Percentiles rank a stretch among this genome's conserved stretches.
Evolutionary conservation across 2,888 invertebrate genomes (phyloP).

Genomic region (Acheta domesticus): DNA sequence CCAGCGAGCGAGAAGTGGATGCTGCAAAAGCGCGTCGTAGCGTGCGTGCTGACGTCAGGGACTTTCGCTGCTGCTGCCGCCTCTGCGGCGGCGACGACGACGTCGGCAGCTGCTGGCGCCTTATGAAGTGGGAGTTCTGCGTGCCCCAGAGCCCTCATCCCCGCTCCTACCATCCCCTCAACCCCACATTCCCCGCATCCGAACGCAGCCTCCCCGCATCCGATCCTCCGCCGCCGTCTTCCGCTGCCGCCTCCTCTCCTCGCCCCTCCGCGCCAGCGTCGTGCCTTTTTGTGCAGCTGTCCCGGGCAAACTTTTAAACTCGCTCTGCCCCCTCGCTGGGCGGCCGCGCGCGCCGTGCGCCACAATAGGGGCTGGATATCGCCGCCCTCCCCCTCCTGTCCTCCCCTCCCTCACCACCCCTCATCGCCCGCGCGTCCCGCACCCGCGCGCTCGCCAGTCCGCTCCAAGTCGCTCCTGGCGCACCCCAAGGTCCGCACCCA

Average conservation of each 20-base stretch:
- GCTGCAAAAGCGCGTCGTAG: no score
- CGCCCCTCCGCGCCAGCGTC: not conserved
- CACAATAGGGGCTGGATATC: not conserved
- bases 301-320: not conserved
- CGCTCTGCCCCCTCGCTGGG: not conserved
- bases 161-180: not conserved
- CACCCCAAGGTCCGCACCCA: no score
- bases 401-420: not conserved
- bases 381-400: not conserved
- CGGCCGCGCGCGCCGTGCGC: not conserved
- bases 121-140: not conserved
- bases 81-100: no score
- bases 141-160: not conserved
- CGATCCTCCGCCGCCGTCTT: no score
- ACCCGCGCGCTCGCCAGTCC: not conserved
- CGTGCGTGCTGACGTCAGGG: no score
- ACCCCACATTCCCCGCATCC: not conserved
- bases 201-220: no score
- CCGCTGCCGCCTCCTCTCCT: not conserved
- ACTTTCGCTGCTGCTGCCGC: no score
- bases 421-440: no score
- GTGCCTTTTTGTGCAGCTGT: slow-evolving; percentile 6
- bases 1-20: no score
- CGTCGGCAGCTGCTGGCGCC: not conserved
- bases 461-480: no score